phyloP scores from a whole-genome alignment of 1,140 invertebrate species.

The Batillaria attramentaria region DNA sequence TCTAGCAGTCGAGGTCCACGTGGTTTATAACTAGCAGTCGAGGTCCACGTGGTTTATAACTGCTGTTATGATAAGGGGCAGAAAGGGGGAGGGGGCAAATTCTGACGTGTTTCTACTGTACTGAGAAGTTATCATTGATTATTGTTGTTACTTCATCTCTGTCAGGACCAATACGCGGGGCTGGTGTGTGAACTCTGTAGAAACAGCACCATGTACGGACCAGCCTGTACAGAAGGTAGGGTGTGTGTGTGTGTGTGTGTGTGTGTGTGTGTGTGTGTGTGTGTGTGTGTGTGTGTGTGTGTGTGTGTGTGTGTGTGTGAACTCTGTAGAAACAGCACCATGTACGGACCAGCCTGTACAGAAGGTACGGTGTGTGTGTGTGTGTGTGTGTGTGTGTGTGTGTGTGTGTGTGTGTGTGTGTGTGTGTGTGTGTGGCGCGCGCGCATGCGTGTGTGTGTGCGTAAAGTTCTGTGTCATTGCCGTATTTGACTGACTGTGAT shows the following conservation, averaged over 20 bases:
- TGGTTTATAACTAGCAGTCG: too few species aligned
- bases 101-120: too few species aligned
- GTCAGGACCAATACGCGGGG: too few species aligned
- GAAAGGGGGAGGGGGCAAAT: too few species aligned
- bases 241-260: constrained; percentile 16
- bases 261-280: constrained; percentile 16
- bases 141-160: not conserved
- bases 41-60: too few species aligned
- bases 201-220: too few species aligned
- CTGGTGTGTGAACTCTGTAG: too few species aligned
- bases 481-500: not conserved
- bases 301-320: constrained; percentile 42
- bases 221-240: not conserved
- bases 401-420: not conserved
- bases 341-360: constrained; percentile 50
- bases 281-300: constrained; percentile 16
- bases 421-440: not conserved
- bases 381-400: not conserved
- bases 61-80: too few species aligned
- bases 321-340: constrained; percentile 37
- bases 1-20: too few species aligned
- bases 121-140: not conserved
- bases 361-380: constrained; percentile 34
- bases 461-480: not conserved
- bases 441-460: not conserved